Evolutionary conservation across 2,888 invertebrate genomes (phyloP), one percentile per base, ranked within the genome.

Genomic region (Pocota personata): DNA sequence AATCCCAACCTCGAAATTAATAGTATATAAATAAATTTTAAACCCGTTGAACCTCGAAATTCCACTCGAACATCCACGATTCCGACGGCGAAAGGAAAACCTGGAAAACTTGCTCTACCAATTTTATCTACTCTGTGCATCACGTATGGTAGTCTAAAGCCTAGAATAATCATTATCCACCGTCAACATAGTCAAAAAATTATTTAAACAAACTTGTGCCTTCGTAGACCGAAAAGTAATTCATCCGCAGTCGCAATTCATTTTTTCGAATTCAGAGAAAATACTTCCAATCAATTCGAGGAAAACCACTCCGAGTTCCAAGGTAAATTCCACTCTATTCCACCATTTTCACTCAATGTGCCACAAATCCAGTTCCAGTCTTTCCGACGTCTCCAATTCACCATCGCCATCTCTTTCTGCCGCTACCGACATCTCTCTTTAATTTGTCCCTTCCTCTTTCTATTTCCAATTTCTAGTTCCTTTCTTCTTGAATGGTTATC

Each of bases 231-330:
- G 1, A 55, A 3, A n/a, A 37, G 3, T 7, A 37, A 40, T 58
- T 40, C 37, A 40, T 58, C 58, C n/a, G 58, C 24, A 24, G n/a
- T n/a, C n/a, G n/a, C n/a, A 32, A 3, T 14, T 8, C 6, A 37
- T 21, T 58, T 58, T 32, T 19, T 19, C 32, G 32, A 57, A 21
- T 8, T 0, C 32, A 32, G 19, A 12, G 24, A 19, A 16, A 32
- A 0, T 6, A 14, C n/a, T 40, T 58, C 19, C 58, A 21, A 8
- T 37, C 1, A 37, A 1, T 24, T 7, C 3, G 12, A n/a, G 0
- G 21, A 37, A 58, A 37, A 10, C n/a, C 58, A 58, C 58, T 58
- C 58, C 58, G 8, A 21, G 7, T 58, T 58, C 58, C 35, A 37
- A 3, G 21, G 1, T 10, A 14, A 6, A n/a, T 58, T 37, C n/a